Base-by-base conservation (phyloP, 2,113 vertebrate species). In the Tachysurus vachellii region DNA sequence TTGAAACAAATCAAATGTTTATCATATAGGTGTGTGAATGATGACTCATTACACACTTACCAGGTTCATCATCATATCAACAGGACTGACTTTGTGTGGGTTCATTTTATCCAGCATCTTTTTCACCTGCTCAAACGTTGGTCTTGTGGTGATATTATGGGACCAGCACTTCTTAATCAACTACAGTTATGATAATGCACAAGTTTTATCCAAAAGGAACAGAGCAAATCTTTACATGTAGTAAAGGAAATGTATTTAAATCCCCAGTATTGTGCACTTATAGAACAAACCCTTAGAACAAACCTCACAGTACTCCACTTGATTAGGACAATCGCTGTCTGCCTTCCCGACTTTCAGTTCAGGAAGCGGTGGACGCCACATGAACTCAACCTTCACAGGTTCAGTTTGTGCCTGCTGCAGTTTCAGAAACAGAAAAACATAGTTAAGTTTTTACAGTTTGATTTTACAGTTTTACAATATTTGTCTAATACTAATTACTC, bases 51-150 rank as follows among this genome's bases (percentile, higher is more conserved):
- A 50, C 47, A 50, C 1, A 50, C 85, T 91, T 93, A 96, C 95
- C 95, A 95, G 90, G 87, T 94, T 96, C 94, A 95, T 96, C 94
- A 94, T 95, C 94, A 95, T 95, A 91, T 96, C 95, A 81, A 96
- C 95, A 1, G 95, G 94, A 92, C 95, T 96, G 77, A 95, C 93
- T 94, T 95, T 95, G 88, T 93, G 91, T 13, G 94, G 95, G 88
- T 96, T 96, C 93, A 95, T 95, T 88, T 95, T 95, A 87, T 96
- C 94, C 5, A 95, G 93, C 88, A 90, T 94, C 90, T 96, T 96
- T 90, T 95, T 96, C 90, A 94, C 92, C 77, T 96, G 95, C 76
- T 96, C 95, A 87, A 95, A 96, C 1, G 94, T 93, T 6, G 95
- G 95, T 82, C 95, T 95, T 79, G 90, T 85, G 66, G 94, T 84